Base-by-base conservation (phyloP, 2,888 invertebrate genomes). In the Nomada goodeniana region DNA sequence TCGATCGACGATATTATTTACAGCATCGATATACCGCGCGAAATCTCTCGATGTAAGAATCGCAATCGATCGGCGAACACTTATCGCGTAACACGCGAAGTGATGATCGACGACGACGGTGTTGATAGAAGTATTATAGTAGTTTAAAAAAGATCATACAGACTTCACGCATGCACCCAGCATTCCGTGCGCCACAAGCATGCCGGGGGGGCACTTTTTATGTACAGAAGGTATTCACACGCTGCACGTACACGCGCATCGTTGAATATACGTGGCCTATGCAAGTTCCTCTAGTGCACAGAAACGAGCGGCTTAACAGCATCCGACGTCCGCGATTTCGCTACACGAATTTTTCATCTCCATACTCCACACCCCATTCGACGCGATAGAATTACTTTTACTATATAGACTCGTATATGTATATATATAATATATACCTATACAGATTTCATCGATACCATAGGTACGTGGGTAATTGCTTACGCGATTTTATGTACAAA, bases 401-500 rank as follows among this genome's bases (percentile, higher is more conserved):
- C 64, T 70, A 60, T 55, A 50, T 70, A 60, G 52, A 47, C 50
- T 65, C 26, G 74, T 80, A 60, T 80, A 63, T 75, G 60, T 77
- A 61, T 80, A 63, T 78, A 81, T 77, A 78, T 78, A 80, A 80
- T 84, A 82, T 83, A 83, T 79, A 75, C 77, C 67, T 75, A 68
- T 75, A 77, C 79, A 75, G 70, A 73, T 71, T 69, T 84, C 73
- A 75, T 84, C 55, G 79, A 78, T 82, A 82, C 67, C 73, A 57
- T 84, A 84, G 86, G 84, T 86, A 84, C 84, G 55, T 63, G 77
- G 76, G 76, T 87, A 86, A 85, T 83, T 82, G 81, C 84, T 88
- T 86, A 82, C 86, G 78, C 79, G 73, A 85, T 82, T 84, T 84
- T 87, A 88, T 86, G 80, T 88, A 88, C 88, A 88, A 81, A 70